Conservation (phyloP, 2,113 vertebrate genomes). For the Xyrauchen texanus region DNA sequence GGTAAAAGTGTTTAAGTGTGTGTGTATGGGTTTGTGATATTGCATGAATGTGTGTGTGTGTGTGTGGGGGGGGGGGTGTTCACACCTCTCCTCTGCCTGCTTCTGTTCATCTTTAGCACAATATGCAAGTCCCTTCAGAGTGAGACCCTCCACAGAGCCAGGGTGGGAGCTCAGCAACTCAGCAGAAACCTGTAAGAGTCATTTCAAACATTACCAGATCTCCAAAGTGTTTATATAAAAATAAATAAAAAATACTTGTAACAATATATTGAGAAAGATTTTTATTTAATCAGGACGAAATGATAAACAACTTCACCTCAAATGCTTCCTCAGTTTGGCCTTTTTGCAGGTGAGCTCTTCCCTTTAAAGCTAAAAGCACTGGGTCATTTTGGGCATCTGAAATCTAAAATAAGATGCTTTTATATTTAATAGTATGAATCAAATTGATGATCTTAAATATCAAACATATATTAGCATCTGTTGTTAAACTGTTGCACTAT, state of each 20-base stretch:
- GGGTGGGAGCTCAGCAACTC: slow-evolving; percentile 79
- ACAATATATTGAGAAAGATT: not conserved
- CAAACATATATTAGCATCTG: not conserved
- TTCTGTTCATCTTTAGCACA: slow-evolving; percentile 76
- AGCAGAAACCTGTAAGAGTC: slow-evolving; percentile 77
- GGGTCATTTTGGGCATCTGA: slow-evolving; percentile 77
- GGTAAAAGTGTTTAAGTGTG: not conserved
- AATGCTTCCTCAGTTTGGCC: slow-evolving; percentile 78
- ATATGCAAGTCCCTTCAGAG: slow-evolving; percentile 77
- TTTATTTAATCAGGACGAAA: too few relatives aligned
- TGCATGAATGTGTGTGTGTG: not conserved
- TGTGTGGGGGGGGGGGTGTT: not conserved
- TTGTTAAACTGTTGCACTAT: not conserved
- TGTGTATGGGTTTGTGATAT: not conserved
- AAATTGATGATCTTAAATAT: not conserved
- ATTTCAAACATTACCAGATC: not conserved
- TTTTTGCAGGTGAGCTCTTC: slow-evolving; percentile 81
- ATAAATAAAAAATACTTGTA: too few relatives aligned
- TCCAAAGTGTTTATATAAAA: too few relatives aligned
- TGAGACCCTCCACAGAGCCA: slow-evolving; percentile 75
- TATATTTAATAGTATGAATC: too few relatives aligned
- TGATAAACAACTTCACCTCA: slow-evolving; percentile 74
- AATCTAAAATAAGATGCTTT: slow-evolving; percentile 72
- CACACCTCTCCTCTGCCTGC: slow-evolving; percentile 84
- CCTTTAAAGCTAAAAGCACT: slow-evolving; percentile 76